These are phyloP conservation scores for Sterrhoptilus dennistouni DNA, from an alignment of 2,113 vertebrate species.

Conservation along the genomic window DNA sequence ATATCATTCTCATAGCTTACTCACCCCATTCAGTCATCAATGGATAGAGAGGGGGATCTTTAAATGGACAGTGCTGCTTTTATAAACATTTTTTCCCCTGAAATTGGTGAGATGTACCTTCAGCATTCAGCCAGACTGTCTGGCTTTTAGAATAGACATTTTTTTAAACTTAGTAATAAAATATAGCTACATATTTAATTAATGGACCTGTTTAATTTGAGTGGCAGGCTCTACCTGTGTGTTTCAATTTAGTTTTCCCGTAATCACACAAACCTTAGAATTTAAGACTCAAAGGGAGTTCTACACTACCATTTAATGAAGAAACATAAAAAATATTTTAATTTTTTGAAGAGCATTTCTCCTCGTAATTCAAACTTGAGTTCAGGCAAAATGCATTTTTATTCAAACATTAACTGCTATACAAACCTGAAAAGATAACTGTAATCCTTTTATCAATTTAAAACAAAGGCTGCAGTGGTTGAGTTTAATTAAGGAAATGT, in stretches of 20 bases:
- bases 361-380: not conserved
- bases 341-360: not conserved
- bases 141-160: not conserved
- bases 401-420: conserved; percentile 5
- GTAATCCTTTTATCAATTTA: conserved; percentile 55
- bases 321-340: not conserved
- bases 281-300: not conserved
- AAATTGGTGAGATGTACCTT: not conserved
- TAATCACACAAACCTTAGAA: not conserved
- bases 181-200: not conserved
- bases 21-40: not conserved
- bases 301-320: not conserved
- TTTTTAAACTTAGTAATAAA: not conserved
- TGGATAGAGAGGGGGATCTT: not conserved
- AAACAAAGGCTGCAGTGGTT: conserved; percentile 26
- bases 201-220: not conserved
- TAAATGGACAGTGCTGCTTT: not conserved
- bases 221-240: not conserved
- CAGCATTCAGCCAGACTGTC: not conserved
- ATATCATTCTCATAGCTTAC: not conserved
- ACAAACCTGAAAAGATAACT: conserved; percentile 38
- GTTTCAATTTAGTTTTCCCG: not conserved
- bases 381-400: conserved; percentile 10
- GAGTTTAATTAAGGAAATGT: conserved; percentile 53
- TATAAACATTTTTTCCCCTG: not conserved